Conservation (phyloP, 2,888 invertebrate genomes). For the Eilema depressum region DNA sequence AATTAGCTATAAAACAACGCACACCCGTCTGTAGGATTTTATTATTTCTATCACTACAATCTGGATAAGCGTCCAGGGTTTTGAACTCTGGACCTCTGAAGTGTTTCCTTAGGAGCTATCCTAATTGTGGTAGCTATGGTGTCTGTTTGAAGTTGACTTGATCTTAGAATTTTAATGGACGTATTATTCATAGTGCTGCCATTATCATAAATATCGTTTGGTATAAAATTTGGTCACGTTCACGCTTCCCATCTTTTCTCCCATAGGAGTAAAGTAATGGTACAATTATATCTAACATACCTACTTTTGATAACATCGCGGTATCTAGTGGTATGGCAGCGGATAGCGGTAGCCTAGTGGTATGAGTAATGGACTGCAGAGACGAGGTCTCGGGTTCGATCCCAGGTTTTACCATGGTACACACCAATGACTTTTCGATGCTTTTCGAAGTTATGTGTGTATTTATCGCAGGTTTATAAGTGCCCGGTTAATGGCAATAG, state of each 20-base stretch:
- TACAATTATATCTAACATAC: background rate
- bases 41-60: background rate
- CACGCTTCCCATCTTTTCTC: background rate
- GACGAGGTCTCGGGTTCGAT: too few relatives aligned
- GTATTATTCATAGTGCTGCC: background rate
- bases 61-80: too few relatives aligned
- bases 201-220: background rate
- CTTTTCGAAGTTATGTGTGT: too few relatives aligned
- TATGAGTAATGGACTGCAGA: too few relatives aligned
- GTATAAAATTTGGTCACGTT: background rate
- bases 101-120: background rate
- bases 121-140: background rate
- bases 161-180: constrained; percentile 2
- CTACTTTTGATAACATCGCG: background rate
- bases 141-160: background rate
- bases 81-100: background rate
- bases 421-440: too few relatives aligned
- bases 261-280: background rate
- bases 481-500: too few relatives aligned
- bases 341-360: too few relatives aligned
- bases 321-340: too few relatives aligned
- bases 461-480: too few relatives aligned
- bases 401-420: too few relatives aligned
- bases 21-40: too few relatives aligned
- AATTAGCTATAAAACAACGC: too few relatives aligned